A percentile compares a stretch with the other conserved stretches of the same genome.
phyloP scores from a whole-genome alignment of 2,888 invertebrate species.

The Hirtodrosophila cameraria region DNA sequence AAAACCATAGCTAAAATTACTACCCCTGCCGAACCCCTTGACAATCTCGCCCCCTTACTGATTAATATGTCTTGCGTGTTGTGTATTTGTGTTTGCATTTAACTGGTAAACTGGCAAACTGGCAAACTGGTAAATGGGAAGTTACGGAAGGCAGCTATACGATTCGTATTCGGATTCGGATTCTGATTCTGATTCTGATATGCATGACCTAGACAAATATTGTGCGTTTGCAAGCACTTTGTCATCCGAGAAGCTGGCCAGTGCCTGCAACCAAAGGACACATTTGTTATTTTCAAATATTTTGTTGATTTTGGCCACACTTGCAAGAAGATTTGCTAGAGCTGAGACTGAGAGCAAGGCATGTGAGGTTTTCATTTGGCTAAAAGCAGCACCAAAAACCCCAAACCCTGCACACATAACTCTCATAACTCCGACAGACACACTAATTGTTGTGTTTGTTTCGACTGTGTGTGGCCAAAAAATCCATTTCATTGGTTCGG shows the following conservation, averaged over 20 bases:
- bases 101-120: conserved; percentile 39
- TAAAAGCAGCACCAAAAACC: conserved; percentile 52
- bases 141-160: conserved; percentile 1
- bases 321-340: conserved; percentile 48
- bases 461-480: conserved; percentile 23
- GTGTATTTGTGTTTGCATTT: conserved; percentile 65
- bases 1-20: conserved; percentile 63
- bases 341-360: conserved; percentile 35
- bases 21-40: neutral
- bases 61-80: conserved; percentile 63
- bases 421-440: conserved; percentile 57
- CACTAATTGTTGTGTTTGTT: conserved; percentile 70
- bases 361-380: conserved; percentile 75
- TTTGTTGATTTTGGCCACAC: conserved; percentile 72
- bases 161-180: no score
- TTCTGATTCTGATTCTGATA: no score
- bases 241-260: conserved; percentile 55
- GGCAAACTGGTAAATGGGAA: neutral
- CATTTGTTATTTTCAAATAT: conserved; percentile 80
- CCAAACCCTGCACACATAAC: conserved; percentile 18
- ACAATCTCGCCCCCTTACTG: conserved; percentile 36
- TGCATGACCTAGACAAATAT: conserved; percentile 73
- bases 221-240: conserved; percentile 74
- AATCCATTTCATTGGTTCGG: conserved; percentile 43
- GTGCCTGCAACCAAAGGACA: conserved; percentile 50